Conservation (phyloP, 2,113 vertebrate species). For the Pleuronectes platessa region DNA sequence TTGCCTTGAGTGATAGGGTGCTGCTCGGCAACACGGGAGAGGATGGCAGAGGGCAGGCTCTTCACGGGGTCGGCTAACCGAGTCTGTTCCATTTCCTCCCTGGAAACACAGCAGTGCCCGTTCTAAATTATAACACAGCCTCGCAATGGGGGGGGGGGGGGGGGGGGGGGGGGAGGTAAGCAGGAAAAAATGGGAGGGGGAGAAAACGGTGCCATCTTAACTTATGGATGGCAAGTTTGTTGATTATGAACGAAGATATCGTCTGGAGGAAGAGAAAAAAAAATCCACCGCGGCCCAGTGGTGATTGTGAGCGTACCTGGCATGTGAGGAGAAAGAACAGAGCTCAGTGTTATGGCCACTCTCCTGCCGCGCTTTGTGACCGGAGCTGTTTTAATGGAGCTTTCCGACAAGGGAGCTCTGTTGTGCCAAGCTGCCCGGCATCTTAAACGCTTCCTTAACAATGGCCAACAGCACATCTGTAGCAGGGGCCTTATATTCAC, state of each 20-base stretch:
- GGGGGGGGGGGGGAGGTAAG: constrained; percentile 3
- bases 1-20: constrained; percentile 78
- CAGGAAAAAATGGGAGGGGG: neutral
- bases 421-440: constrained; percentile 70
- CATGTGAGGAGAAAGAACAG: constrained; percentile 20
- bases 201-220: constrained; percentile 20
- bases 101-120: constrained; percentile 34
- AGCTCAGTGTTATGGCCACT: constrained; percentile 42
- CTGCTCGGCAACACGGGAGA: constrained; percentile 68
- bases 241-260: constrained; percentile 25
- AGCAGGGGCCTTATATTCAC: constrained; percentile 59
- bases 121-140: constrained; percentile 40
- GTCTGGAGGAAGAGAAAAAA: no score
- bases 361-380: constrained; percentile 63
- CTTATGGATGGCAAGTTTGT: constrained; percentile 32
- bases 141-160: constrained; percentile 24
- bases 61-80: constrained; percentile 55
- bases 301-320: constrained; percentile 48
- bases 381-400: constrained; percentile 54
- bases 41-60: constrained; percentile 69
- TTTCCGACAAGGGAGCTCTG: constrained; percentile 70
- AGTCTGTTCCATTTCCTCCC: constrained; percentile 71
- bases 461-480: constrained; percentile 79
- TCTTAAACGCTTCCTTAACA: constrained; percentile 80
- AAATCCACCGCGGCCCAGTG: neutral